Evolutionary conservation across 2,797 vertebrate species (phyloP).

Genomic region (Acrocephalus scirpaceus): DNA sequence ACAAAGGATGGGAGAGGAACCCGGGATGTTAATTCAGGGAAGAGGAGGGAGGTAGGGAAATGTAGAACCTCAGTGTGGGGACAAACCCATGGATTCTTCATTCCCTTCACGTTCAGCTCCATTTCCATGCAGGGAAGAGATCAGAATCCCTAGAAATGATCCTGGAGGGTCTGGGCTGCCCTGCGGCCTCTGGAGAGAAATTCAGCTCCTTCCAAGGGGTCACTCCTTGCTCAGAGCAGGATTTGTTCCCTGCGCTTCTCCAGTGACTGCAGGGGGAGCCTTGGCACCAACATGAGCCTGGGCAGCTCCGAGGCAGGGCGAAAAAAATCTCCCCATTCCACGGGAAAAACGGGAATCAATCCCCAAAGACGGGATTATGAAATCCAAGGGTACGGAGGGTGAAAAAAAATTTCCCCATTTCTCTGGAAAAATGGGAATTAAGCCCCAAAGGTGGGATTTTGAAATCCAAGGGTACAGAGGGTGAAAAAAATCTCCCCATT

Average conservation of each 20-base stretch:
- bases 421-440: no score
- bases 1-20: background rate
- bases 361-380: no score
- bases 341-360: no score
- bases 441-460: no score
- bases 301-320: background rate
- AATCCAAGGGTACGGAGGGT: no score
- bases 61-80: background rate
- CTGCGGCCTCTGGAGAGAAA: background rate
- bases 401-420: no score
- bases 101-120: background rate
- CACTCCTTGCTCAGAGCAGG: background rate
- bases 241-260: background rate
- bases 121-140: background rate
- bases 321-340: background rate
- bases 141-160: background rate
- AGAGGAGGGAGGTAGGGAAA: background rate
- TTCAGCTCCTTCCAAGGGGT: background rate
- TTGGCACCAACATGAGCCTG: background rate
- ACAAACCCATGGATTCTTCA: background rate
- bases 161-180: background rate
- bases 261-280: slow-evolving; percentile 40
- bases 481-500: no score
- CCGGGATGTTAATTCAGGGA: background rate
- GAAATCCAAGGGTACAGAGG: no score